phyloP scores from a whole-genome alignment of 2,888 invertebrate species.

The Mimumesa dahlbomi region DNA sequence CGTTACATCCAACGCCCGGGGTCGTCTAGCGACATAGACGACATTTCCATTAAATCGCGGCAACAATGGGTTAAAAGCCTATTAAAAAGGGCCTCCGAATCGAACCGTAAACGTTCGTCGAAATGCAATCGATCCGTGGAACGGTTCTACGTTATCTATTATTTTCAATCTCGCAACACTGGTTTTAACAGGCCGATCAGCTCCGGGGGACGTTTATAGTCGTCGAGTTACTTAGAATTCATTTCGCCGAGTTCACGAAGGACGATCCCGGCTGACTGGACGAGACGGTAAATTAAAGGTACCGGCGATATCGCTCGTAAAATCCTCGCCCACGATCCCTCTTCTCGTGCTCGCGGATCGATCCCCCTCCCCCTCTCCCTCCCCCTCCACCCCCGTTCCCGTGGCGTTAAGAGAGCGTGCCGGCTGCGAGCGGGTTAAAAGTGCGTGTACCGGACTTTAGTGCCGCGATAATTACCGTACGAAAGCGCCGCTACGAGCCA shows the following conservation, averaged over 20 bases:
- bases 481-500: slow-evolving; percentile 60
- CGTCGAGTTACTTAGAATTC: slow-evolving; percentile 43
- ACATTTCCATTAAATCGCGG: too few relatives aligned
- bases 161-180: neutral
- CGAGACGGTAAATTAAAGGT: slow-evolving; percentile 47
- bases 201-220: slow-evolving; percentile 26
- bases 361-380: slow-evolving; percentile 11
- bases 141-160: too few relatives aligned
- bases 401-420: slow-evolving; percentile 3
- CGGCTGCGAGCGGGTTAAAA: slow-evolving; percentile 33
- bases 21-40: too few relatives aligned
- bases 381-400: too few relatives aligned
- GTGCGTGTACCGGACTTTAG: slow-evolving; percentile 49
- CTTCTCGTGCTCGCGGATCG: slow-evolving; percentile 20
- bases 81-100: neutral
- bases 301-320: slow-evolving; percentile 48
- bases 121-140: neutral
- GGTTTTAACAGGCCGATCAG: neutral
- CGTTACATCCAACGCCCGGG: too few relatives aligned
- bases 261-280: slow-evolving; percentile 27
- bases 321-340: slow-evolving; percentile 31
- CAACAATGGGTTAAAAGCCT: too few relatives aligned
- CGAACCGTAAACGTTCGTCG: neutral
- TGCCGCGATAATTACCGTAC: slow-evolving; percentile 61
- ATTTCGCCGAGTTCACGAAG: slow-evolving; percentile 26